Evolutionary conservation across 2,113 vertebrate genomes (phyloP), one percentile per base, ranked within the genome.

Genomic region (Phyllopteryx taeniolatus): DNA sequence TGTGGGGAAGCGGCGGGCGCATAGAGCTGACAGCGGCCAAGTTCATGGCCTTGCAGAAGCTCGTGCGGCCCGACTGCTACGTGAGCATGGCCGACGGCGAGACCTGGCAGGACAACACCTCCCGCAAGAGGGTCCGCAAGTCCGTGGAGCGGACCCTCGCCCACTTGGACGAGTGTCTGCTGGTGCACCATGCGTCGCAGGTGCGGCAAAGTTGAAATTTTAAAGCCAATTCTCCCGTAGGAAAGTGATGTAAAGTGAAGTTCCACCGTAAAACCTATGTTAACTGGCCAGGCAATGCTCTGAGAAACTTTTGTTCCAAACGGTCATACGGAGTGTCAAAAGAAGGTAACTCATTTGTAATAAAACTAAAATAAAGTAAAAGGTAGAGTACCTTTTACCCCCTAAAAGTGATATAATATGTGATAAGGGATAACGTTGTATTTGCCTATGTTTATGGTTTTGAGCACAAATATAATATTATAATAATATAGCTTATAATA

Each of bases 61-160:
- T 86, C 1, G 81, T 98, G 75, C 94, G 92, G 84, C 95, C 96
- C 0, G 95, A 98, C 88, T 98, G 94, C 94, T 96, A 97, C 90
- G 96, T 98, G 88, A 97, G 95, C 85, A 93, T 98, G 86, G 93
- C 93, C 8, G 98, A 99, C 22, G 96, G 97, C 53, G 98, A 97
- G 75, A 95, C 93, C 8, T 83, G 93, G 91, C 93, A 91, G 82
- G 85, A 67, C 27, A 92, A 91, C 84, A 78, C 68, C 22, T 89
- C 94, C 22, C 90, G 89, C 35, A 99, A 98, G 88, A 92, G 96
- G 75, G 93, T 93, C 51, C 91, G 91, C 76, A 99, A 96, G 70
- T 94, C 96, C 3, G 98, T 99, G 82, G 96, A 99, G 81, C 94
- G 98, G 19, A 95, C 96, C 0, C 94, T 99, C 31, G 89, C 91